Evolutionary conservation across 2,113 vertebrate species (phyloP).

Genomic region (Accipiter cooperii): DNA sequence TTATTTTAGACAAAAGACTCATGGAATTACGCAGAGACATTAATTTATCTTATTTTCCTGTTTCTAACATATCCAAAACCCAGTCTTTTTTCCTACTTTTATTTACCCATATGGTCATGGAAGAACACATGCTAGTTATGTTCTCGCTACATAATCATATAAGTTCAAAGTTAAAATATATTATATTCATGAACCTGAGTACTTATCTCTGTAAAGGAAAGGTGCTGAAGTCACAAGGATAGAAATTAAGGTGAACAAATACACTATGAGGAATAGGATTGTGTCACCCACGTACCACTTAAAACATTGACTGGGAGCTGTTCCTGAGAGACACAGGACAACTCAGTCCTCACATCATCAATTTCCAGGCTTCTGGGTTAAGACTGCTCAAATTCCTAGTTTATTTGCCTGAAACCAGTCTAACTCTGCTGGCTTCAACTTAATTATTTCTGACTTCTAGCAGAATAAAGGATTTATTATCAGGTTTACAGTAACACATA

Average conservation of each 20-base stretch:
- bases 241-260: background rate
- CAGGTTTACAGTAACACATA: background rate
- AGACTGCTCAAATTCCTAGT: background rate
- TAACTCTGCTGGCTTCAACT: background rate
- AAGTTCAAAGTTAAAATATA: background rate
- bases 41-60: background rate
- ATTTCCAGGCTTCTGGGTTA: background rate
- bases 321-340: background rate
- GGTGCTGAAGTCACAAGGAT: background rate
- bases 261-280: rapidly evolving
- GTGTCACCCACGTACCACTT: rapidly evolving
- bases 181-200: rapidly evolving
- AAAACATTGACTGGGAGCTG: background rate
- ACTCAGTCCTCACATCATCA: no score
- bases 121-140: background rate
- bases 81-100: background rate
- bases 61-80: background rate
- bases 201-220: background rate
- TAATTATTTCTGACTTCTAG: background rate
- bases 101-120: background rate
- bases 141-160: background rate
- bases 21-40: background rate
- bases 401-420: background rate
- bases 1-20: conserved; percentile 10
- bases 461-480: background rate